Conservation (phyloP, 37 sponge, comb jelly and placozoan species). For the Amphimedon queenslandica region DNA sequence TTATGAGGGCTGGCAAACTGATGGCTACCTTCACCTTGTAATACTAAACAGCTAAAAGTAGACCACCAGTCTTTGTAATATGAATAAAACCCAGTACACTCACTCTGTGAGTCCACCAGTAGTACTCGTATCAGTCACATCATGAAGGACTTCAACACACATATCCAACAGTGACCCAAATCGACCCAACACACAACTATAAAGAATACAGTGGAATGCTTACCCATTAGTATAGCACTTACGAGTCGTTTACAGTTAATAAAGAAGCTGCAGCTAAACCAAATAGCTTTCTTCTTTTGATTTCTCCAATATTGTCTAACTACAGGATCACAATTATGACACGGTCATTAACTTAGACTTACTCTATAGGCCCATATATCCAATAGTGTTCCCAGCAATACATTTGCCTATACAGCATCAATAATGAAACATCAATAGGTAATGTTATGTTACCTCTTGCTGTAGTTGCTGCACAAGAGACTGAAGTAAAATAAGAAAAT, state of each 20-base stretch:
- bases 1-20: not conserved
- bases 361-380: not conserved
- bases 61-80: not conserved
- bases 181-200: slow-evolving; percentile 55
- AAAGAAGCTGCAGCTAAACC: slow-evolving; percentile 74
- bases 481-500: not conserved
- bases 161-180: slow-evolving; percentile 54
- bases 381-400: not conserved
- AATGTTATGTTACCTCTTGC: not conserved
- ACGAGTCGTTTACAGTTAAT: slow-evolving; percentile 58
- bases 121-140: slow-evolving; percentile 54
- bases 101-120: slow-evolving; percentile 37
- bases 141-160: slow-evolving; percentile 77
- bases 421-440: not conserved
- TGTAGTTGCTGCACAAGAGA: not conserved
- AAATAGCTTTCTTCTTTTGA: slow-evolving; percentile 61
- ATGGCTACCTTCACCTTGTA: not conserved
- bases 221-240: not conserved
- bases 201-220: not conserved
- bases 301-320: slow-evolving; percentile 37
- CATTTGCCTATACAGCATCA: not conserved
- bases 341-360: not conserved
- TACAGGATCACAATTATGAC: not conserved
- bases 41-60: not conserved
- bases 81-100: slow-evolving; percentile 1